These are phyloP conservation scores for Actinernus sp. DNA, from an alignment of 92 coral and sea anemone genomes.

Conservation along the genomic window DNA sequence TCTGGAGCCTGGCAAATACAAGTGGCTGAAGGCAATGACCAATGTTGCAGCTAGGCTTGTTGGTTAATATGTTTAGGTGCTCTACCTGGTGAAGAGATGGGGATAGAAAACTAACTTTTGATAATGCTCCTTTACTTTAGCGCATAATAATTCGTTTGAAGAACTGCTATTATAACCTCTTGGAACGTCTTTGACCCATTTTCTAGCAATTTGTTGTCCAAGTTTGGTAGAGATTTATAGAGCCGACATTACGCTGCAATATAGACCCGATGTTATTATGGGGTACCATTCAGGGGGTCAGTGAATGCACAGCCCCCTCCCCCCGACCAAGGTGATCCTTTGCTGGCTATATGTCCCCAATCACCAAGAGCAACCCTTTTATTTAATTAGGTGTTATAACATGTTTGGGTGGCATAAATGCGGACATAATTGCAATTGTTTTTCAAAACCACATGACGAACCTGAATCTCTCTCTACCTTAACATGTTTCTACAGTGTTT, in stretches of 20 bases:
- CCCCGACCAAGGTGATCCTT: too few species aligned
- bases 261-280: too few species aligned
- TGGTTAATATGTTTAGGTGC: slow-evolving; percentile 15
- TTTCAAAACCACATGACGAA: slow-evolving; percentile 9
- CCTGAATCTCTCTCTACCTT: slow-evolving; percentile 10
- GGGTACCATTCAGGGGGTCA: too few species aligned
- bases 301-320: too few species aligned
- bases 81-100: slow-evolving; percentile 30
- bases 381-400: slow-evolving; percentile 7
- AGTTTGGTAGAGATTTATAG: too few species aligned
- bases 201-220: too few species aligned
- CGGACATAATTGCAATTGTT: slow-evolving; percentile 16
- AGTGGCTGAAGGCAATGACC: slow-evolving; percentile 4
- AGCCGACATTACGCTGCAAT: too few species aligned
- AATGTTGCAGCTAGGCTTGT: slow-evolving; percentile 11
- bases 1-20: slow-evolving; percentile 22
- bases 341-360: too few species aligned
- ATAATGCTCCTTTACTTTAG: slow-evolving; percentile 4
- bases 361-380: too few species aligned
- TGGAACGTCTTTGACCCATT: too few species aligned
- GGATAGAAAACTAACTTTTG: slow-evolving; percentile 20
- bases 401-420: slow-evolving; percentile 2
- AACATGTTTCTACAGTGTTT: slow-evolving; percentile 25
- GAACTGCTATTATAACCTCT: slow-evolving; percentile 10
- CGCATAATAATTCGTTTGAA: slow-evolving; percentile 6